A percentile compares a stretch with the other conserved stretches of the same genome.
Evolutionary conservation across 2,113 vertebrate genomes (phyloP).

Genomic region (Tricholaema leucomelas): DNA sequence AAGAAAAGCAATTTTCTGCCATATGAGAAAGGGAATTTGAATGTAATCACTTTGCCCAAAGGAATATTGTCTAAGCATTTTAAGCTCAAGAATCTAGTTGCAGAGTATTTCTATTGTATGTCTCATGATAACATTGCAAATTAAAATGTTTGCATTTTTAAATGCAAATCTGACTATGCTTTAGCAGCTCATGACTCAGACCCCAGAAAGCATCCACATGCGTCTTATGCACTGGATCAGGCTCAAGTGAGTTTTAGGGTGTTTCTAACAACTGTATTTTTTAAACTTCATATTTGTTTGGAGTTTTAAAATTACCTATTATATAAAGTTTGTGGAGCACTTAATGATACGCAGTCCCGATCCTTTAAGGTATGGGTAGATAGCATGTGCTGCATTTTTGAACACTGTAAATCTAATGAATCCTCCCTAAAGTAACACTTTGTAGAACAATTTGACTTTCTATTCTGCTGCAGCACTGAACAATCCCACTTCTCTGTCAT

Average conservation of each 20-base stretch:
- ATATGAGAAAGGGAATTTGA: neutral
- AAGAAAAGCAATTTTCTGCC: slow-evolving; percentile 24
- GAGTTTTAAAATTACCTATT: neutral
- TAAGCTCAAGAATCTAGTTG: neutral
- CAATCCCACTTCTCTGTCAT: neutral
- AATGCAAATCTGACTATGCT: neutral
- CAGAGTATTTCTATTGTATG: neutral
- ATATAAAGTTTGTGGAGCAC: neutral
- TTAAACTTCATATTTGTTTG: neutral
- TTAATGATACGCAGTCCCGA: neutral
- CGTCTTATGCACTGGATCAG: neutral
- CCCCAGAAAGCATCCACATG: neutral
- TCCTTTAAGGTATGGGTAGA: neutral
- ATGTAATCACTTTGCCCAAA: slow-evolving; percentile 2
- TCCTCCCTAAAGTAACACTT: neutral
- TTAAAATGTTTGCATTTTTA: slow-evolving; percentile 13
- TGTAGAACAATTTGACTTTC: neutral
- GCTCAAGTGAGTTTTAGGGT: neutral
- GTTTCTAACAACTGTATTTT: neutral
- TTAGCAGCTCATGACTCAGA: neutral
- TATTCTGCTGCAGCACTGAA: neutral
- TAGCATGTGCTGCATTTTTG: neutral
- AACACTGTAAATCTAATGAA: neutral
- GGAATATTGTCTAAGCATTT: neutral
- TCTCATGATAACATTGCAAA: neutral